These are phyloP conservation scores for Ophiothrix spiculata DNA, from an alignment of 35 echinoderm and acorn worm species.

Conservation along the genomic window DNA sequence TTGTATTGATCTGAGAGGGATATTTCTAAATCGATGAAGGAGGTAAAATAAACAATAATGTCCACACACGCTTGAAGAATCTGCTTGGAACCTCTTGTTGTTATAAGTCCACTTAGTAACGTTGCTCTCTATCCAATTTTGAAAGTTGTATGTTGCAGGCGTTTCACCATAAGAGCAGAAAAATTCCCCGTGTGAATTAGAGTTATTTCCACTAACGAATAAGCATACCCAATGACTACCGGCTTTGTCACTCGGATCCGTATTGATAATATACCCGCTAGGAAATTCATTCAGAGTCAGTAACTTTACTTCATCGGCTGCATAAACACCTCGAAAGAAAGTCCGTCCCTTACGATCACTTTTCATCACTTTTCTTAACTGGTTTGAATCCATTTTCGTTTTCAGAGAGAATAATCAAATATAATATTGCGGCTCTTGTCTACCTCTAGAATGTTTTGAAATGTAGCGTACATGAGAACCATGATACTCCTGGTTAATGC, in stretches of 20 bases:
- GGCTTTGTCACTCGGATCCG: background rate
- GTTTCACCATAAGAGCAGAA: slow-evolving; percentile 31
- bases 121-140: slow-evolving; percentile 6
- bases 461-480: background rate
- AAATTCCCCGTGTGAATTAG: no score
- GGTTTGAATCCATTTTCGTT: background rate
- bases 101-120: slow-evolving; percentile 16
- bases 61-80: slow-evolving; percentile 35
- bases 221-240: slow-evolving; percentile 42
- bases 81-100: slow-evolving; percentile 1
- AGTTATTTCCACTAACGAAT: slow-evolving; percentile 12
- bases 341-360: background rate
- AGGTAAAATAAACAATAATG: slow-evolving; percentile 42
- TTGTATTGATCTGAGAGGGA: background rate
- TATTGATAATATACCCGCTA: background rate
- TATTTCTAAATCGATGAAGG: slow-evolving; percentile 16
- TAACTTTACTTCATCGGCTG: background rate
- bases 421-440: background rate
- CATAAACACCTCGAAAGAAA: background rate
- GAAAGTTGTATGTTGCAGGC: slow-evolving; percentile 3
- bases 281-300: background rate
- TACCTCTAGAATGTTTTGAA: background rate
- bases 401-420: background rate
- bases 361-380: background rate
- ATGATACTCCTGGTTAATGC: background rate